A percentile compares a stretch with the other conserved stretches of the same genome.
Evolutionary conservation across 2,113 vertebrate genomes (phyloP).

Genomic region (Thomomys bottae): DNA sequence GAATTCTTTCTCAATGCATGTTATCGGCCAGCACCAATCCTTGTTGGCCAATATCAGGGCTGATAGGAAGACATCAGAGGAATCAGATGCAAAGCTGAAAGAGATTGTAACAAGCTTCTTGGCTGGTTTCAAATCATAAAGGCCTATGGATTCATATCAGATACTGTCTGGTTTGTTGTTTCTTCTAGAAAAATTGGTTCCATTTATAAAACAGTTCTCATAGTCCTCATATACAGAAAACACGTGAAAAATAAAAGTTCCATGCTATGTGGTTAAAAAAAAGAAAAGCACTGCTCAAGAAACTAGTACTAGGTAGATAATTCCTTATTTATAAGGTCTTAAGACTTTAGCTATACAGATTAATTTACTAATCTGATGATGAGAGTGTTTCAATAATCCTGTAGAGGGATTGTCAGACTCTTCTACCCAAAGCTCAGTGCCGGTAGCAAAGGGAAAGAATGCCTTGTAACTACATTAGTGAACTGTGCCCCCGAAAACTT

Average conservation of each 20-base stretch:
- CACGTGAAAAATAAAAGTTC: slow-evolving; percentile 89
- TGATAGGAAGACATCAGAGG: slow-evolving; percentile 95
- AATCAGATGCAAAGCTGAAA: slow-evolving; percentile 95
- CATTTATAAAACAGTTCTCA: slow-evolving; percentile 82
- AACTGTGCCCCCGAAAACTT: background rate
- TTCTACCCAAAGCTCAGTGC: background rate
- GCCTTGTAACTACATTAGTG: background rate
- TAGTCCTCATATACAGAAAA: slow-evolving; percentile 90
- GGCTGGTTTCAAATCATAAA: slow-evolving; percentile 94
- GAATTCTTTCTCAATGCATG: slow-evolving; percentile 94
- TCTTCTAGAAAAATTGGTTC: slow-evolving; percentile 78
- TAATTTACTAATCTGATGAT: background rate
- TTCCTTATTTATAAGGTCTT: background rate
- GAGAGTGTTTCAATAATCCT: background rate
- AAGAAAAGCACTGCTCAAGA: background rate
- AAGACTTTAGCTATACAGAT: background rate
- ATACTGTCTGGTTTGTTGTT: slow-evolving; percentile 73
- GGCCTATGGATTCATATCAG: slow-evolving; percentile 64
- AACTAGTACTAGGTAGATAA: background rate
- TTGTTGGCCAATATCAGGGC: slow-evolving; percentile 92
- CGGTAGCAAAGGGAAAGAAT: background rate
- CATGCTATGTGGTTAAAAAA: slow-evolving; percentile 67
- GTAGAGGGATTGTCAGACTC: background rate
- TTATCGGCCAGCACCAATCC: slow-evolving; percentile 94
- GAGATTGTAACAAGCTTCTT: slow-evolving; percentile 94